phyloP scores from a whole-genome alignment of 2,888 invertebrate species.

The Yponomeuta plumbellus region DNA sequence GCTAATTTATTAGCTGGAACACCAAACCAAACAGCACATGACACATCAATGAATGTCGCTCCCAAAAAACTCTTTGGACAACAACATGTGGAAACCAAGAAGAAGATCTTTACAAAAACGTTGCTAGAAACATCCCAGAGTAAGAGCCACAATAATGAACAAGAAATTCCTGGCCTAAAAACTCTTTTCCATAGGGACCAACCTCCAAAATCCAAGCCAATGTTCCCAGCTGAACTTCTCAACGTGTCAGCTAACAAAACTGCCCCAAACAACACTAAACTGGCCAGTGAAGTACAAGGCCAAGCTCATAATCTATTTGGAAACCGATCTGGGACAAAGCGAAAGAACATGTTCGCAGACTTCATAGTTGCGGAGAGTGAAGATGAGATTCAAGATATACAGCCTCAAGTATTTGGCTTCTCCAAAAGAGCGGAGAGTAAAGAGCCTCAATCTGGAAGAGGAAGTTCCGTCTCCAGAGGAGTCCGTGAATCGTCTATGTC shows the following conservation, averaged over 20 bases:
- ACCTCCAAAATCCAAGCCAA: slow-evolving; percentile 10
- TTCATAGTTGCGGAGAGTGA: slow-evolving; percentile 60
- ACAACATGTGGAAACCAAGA: background rate
- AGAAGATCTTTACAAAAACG: background rate
- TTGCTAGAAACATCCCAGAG: background rate
- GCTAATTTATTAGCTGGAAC: background rate
- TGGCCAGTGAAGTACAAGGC: slow-evolving; percentile 29
- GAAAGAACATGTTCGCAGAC: slow-evolving; percentile 57
- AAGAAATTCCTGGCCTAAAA: background rate
- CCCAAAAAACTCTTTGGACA: slow-evolving; percentile 18
- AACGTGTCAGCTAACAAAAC: slow-evolving; percentile 50
- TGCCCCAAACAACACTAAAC: slow-evolving; percentile 32
- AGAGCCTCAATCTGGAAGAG: slow-evolving; percentile 12
- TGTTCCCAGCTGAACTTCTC: slow-evolving; percentile 51
- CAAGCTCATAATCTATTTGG: slow-evolving; percentile 48
- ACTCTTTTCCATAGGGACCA: background rate
- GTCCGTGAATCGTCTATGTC: slow-evolving; percentile 42
- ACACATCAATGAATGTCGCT: background rate
- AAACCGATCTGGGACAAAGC: slow-evolving; percentile 39
- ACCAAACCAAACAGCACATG: background rate
- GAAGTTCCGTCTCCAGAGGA: slow-evolving; percentile 30
- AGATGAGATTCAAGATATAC: slow-evolving; percentile 53
- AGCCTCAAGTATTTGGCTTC: slow-evolving; percentile 19
- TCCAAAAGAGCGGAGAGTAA: slow-evolving; percentile 6
- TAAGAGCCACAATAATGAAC: background rate